phyloP scores from a whole-genome alignment of 2,888 invertebrate species.

The Leucophora obtusa region DNA sequence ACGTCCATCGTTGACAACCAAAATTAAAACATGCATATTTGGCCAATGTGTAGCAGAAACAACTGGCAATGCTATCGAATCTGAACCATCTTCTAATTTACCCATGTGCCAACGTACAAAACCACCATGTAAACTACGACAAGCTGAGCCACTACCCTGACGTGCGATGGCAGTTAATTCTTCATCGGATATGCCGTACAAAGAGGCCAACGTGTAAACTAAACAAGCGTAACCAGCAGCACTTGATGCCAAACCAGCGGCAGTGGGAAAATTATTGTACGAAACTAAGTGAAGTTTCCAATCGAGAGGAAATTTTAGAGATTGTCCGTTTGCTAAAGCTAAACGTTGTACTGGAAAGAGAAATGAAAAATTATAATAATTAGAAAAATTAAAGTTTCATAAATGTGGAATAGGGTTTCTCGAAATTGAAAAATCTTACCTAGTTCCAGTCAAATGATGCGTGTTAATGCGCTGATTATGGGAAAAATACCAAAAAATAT shows the following conservation, averaged over 20 bases:
- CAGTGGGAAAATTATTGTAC: slow-evolving; percentile 98
- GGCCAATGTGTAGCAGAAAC: slow-evolving; percentile 90
- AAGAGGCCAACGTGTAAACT: slow-evolving; percentile 87
- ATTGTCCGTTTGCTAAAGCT: slow-evolving; percentile 68
- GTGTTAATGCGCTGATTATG: too few relatives aligned
- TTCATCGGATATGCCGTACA: slow-evolving; percentile 87
- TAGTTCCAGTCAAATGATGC: too few relatives aligned
- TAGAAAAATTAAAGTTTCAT: too few relatives aligned
- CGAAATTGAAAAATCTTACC: too few relatives aligned
- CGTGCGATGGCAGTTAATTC: slow-evolving; percentile 90
- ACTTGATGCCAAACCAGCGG: slow-evolving; percentile 98
- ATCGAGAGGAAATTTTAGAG: slow-evolving; percentile 77
- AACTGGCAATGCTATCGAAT: slow-evolving; percentile 88
- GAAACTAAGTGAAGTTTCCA: slow-evolving; percentile 92
- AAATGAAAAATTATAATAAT: background rate
- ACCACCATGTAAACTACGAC: slow-evolving; percentile 95
- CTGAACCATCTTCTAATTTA: slow-evolving; percentile 82
- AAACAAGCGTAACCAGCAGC: slow-evolving; percentile 98
- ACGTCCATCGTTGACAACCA: slow-evolving; percentile 90
- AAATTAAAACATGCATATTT: slow-evolving; percentile 90
- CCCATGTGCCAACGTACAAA: slow-evolving; percentile 96
- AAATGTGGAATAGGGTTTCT: too few relatives aligned
- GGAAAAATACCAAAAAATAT: too few relatives aligned
- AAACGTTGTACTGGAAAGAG: slow-evolving; percentile 71
- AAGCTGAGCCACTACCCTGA: slow-evolving; percentile 96